phyloP scores from a whole-genome alignment of 2,113 vertebrate genomes.

The Octodon degus region DNA sequence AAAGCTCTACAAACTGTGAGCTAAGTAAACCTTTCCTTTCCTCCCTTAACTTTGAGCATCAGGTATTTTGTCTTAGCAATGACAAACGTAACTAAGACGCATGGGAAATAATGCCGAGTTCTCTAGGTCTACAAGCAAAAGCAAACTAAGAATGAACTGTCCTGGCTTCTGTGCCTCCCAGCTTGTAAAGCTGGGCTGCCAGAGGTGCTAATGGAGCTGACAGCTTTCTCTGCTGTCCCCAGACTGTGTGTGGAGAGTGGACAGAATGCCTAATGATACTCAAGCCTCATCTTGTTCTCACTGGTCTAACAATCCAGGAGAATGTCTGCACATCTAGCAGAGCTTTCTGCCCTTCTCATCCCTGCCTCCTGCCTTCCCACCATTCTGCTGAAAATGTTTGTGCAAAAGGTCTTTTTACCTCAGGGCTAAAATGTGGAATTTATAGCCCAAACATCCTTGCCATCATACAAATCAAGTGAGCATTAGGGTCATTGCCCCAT shows the following conservation, averaged over 20 bases:
- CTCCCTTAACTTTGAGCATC: background rate
- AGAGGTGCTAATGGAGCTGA: rapidly evolving
- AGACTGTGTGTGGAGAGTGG: rapidly evolving
- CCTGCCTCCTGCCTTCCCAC: background rate
- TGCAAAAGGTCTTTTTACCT: background rate
- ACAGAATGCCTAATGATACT: background rate
- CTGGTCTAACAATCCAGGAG: background rate
- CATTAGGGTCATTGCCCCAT: background rate
- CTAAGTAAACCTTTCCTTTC: background rate
- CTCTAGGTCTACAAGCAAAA: background rate
- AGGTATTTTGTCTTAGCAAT: background rate
- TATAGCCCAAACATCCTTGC: background rate
- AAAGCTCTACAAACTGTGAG: background rate
- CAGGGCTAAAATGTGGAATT: background rate
- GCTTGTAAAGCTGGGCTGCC: too few species aligned
- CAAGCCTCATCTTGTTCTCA: background rate
- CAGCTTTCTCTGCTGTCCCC: background rate
- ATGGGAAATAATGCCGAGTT: background rate
- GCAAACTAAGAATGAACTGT: background rate
- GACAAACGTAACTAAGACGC: background rate
- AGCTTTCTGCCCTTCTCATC: background rate
- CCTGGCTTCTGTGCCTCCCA: rapidly evolving
- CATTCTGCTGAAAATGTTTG: background rate
- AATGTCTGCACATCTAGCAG: rapidly evolving
- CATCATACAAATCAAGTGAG: background rate